These are phyloP conservation scores for Noctua comes DNA, from an alignment of 2,888 invertebrate genomes.

Conservation along the genomic window DNA sequence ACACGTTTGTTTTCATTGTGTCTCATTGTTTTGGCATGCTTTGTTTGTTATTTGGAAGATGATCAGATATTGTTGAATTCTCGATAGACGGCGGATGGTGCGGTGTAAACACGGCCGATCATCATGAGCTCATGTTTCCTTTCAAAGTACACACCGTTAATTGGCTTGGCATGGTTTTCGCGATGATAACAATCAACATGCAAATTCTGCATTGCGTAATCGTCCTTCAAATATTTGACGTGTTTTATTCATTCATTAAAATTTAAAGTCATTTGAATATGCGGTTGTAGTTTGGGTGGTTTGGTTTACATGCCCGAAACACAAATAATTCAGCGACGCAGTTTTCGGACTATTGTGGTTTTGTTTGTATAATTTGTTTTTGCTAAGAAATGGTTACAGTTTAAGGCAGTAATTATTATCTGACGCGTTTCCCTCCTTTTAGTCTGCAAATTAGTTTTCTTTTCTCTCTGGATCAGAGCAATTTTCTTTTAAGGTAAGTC, in stretches of 20 bases:
- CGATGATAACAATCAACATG: constrained; percentile 61
- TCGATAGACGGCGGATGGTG: constrained; percentile 59
- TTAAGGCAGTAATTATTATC: not conserved
- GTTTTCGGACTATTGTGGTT: not conserved
- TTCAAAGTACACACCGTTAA: constrained; percentile 55
- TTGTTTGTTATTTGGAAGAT: constrained; percentile 66
- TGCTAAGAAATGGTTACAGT: not conserved
- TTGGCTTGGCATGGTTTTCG: constrained; percentile 59
- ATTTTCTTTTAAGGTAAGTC: not conserved
- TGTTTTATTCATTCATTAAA: constrained; percentile 57
- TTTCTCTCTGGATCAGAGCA: not conserved
- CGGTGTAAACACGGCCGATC: constrained; percentile 55
- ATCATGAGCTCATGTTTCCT: constrained; percentile 62
- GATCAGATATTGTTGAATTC: constrained; percentile 68
- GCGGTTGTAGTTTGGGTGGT: constrained; percentile 4
- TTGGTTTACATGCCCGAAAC: not conserved
- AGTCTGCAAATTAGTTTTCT: not conserved
- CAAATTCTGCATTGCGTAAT: constrained; percentile 61
- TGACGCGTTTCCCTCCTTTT: not conserved
- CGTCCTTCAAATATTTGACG: constrained; percentile 58
- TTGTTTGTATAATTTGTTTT: not conserved
- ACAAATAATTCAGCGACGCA: not conserved
- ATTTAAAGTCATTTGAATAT: constrained; percentile 29
- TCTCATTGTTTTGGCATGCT: constrained; percentile 69
- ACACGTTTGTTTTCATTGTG: constrained; percentile 74